These are phyloP conservation scores for Seira sanloemensis DNA, from an alignment of 2,888 invertebrate species.

Conservation along the genomic window DNA sequence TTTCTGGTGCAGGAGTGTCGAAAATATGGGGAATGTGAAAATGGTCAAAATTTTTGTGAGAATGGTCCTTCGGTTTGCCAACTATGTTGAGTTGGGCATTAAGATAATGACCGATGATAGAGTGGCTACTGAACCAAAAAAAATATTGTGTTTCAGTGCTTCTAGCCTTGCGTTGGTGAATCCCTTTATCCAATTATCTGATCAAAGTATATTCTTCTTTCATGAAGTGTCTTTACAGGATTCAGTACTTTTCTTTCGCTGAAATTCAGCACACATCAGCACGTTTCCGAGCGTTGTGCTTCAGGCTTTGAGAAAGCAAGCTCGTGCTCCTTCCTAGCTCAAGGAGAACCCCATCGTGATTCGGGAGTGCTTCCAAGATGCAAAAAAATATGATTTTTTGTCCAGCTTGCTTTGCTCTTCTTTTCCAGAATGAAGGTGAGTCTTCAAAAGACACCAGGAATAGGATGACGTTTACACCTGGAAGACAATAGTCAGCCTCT, in stretches of 20 bases:
- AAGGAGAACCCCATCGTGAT: slow-evolving; percentile 49
- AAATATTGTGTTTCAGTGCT: slow-evolving; percentile 22
- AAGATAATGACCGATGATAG: neutral
- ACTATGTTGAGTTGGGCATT: slow-evolving; percentile 8
- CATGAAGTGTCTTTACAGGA: slow-evolving; percentile 41
- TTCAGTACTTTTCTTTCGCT: neutral
- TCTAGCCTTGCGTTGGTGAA: no score
- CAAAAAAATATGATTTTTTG: slow-evolving; percentile 13
- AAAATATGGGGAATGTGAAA: slow-evolving; percentile 41
- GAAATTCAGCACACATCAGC: neutral
- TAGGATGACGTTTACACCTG: slow-evolving; percentile 53
- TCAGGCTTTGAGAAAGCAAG: slow-evolving; percentile 18
- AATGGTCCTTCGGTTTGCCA: slow-evolving; percentile 31
- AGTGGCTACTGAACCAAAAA: slow-evolving; percentile 54
- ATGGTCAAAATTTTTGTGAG: no score
- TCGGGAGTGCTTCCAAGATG: slow-evolving; percentile 25
- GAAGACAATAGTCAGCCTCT: slow-evolving; percentile 19
- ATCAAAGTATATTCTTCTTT: slow-evolving; percentile 11
- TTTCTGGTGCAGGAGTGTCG: neutral
- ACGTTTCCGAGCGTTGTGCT: neutral
- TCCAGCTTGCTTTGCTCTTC: slow-evolving; percentile 28
- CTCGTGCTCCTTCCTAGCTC: slow-evolving; percentile 25
- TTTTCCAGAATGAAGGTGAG: slow-evolving; percentile 24
- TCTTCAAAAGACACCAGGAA: slow-evolving; percentile 32
- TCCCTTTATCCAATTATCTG: slow-evolving; percentile 46